Evolutionary conservation across 1,140 invertebrate species (phyloP).

Genomic region (Patella vulgata): DNA sequence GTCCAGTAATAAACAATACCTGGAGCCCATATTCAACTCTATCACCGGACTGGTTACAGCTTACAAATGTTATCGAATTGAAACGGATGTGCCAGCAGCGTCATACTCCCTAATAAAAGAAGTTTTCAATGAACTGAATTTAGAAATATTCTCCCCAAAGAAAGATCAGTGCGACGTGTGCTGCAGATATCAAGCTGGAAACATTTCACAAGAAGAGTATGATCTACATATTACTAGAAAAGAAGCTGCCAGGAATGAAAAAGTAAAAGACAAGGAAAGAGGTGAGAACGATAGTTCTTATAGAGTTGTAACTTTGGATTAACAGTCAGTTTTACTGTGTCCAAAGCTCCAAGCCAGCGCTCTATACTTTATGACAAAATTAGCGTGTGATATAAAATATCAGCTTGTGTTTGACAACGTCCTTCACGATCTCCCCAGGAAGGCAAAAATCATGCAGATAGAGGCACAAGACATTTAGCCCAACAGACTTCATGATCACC

Average conservation of each 20-base stretch:
- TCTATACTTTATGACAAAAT: constrained; percentile 67
- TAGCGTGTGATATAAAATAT: constrained; percentile 48
- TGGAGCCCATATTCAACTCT: not conserved
- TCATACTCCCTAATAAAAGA: no score
- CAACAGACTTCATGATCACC: not conserved
- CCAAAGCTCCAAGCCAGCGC: constrained; percentile 60
- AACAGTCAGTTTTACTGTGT: constrained; percentile 60
- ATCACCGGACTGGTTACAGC: not conserved
- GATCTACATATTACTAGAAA: constrained; percentile 7
- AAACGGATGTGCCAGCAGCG: not conserved
- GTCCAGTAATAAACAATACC: not conserved
- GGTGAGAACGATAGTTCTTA: no score
- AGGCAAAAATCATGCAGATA: not conserved
- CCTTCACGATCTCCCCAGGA: not conserved
- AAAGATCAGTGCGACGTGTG: constrained; percentile 28
- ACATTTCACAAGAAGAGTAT: constrained; percentile 16
- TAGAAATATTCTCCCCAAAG: constrained; percentile 1
- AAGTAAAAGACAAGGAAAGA: constrained; percentile 5
- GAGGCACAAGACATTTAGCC: not conserved
- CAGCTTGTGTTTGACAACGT: not conserved
- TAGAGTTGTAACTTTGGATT: constrained; percentile 48
- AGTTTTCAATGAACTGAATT: no score
- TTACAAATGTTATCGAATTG: not conserved
- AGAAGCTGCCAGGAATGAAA: not conserved
- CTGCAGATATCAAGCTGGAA: not conserved